A percentile compares a stretch with the other conserved stretches of the same genome.
Evolutionary conservation across 2,888 invertebrate genomes (phyloP).

Genomic region (Choristoneura rosaceana): DNA sequence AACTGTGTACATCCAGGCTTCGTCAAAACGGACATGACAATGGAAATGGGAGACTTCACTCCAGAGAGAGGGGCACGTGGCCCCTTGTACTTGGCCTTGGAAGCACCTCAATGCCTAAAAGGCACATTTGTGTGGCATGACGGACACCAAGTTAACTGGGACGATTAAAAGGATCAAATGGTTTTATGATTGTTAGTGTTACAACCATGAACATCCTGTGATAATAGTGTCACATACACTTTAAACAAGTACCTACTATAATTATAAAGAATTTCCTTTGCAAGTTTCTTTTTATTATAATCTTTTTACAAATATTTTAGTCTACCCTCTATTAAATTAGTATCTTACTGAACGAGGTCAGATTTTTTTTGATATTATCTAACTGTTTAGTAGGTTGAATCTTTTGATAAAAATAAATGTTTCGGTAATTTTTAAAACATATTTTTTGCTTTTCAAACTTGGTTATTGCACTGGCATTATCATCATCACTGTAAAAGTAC

Average conservation of each 20-base stretch:
- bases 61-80: constrained; percentile 77
- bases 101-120: constrained; percentile 76
- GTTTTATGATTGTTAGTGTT: constrained; percentile 60
- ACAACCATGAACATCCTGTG: constrained; percentile 77
- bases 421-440: too few relatives aligned
- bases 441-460: too few relatives aligned
- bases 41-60: constrained; percentile 79
- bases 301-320: neutral
- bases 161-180: constrained; percentile 69
- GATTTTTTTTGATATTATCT: neutral
- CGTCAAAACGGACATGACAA: constrained; percentile 82
- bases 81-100: constrained; percentile 75
- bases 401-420: too few relatives aligned
- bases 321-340: neutral
- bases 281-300: constrained; percentile 59
- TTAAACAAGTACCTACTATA: constrained; percentile 60
- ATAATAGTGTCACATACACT: constrained; percentile 81
- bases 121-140: constrained; percentile 82
- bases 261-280: constrained; percentile 75
- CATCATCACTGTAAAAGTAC: too few relatives aligned
- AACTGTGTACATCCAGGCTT: constrained; percentile 83
- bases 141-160: constrained; percentile 82
- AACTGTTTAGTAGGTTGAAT: neutral
- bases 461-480: too few relatives aligned
- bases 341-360: neutral